Evolutionary conservation across 2,888 invertebrate genomes (phyloP).

Genomic region (Catocala sponsa): DNA sequence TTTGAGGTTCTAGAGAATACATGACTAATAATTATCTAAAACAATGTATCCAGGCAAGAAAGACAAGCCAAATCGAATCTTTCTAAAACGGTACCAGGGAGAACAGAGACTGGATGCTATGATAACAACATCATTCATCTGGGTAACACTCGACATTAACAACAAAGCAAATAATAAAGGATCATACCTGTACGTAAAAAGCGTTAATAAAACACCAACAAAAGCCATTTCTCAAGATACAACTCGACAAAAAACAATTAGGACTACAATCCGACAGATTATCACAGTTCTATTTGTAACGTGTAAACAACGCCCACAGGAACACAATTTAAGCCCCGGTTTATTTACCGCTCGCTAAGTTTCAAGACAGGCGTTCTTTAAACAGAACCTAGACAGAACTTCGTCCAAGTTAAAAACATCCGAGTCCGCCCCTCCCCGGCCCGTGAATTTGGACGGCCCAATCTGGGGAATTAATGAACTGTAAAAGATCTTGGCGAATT

Average conservation of each 20-base stretch:
- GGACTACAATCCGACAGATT: neutral
- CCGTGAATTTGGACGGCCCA: constrained; percentile 73
- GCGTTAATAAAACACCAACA: neutral
- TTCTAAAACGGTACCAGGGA: too few species aligned
- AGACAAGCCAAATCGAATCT: too few species aligned
- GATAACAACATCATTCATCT: too few species aligned
- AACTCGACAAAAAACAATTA: neutral
- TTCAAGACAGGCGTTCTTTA: constrained; percentile 13
- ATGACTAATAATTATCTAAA: too few species aligned
- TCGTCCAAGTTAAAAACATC: constrained; percentile 30
- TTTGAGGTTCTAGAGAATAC: too few species aligned
- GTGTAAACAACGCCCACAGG: neutral
- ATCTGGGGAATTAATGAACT: constrained; percentile 82
- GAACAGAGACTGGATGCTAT: too few species aligned
- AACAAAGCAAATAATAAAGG: neutral
- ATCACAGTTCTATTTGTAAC: constrained; percentile 2
- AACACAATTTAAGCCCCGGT: neutral
- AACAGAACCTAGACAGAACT: constrained; percentile 22
- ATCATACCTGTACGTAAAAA: neutral
- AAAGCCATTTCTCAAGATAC: neutral
- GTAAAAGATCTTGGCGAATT: constrained; percentile 81
- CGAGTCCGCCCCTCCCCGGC: constrained; percentile 61
- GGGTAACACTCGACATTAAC: too few species aligned
- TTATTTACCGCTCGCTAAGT: constrained; percentile 13
- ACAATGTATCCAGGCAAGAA: too few species aligned